Conservation (phyloP, 2,113 vertebrate genomes). For the Ivindomyrus marchei region DNA sequence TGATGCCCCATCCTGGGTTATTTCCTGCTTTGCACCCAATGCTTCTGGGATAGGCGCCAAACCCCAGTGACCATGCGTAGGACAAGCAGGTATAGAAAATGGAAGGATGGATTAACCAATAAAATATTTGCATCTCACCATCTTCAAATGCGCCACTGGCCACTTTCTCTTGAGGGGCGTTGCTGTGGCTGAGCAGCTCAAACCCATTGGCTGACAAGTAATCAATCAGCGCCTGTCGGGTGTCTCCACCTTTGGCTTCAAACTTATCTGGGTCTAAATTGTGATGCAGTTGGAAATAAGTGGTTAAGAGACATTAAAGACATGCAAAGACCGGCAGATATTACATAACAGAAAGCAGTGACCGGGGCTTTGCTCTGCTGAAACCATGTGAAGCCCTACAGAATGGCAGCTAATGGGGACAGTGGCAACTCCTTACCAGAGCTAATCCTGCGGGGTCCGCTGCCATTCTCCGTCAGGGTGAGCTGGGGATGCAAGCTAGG, state of each 20-base stretch:
- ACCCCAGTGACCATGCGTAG: not conserved
- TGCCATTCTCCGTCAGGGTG: conserved; percentile 57
- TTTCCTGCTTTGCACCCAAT: not conserved
- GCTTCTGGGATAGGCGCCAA: not conserved
- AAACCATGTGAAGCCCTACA: not conserved
- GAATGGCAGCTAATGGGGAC: not conserved
- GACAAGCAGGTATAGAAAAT: not conserved
- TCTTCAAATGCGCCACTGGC: conserved; percentile 56
- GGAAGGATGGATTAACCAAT: not conserved
- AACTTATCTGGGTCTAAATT: conserved; percentile 49
- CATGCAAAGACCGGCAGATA: not conserved
- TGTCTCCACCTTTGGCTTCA: conserved; percentile 45
- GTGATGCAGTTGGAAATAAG: conserved; percentile 24
- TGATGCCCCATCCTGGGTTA: not conserved
- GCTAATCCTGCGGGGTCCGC: conserved; percentile 40
- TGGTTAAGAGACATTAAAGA: not conserved
- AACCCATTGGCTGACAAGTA: conserved; percentile 59
- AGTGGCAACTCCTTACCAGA: conserved; percentile 40
- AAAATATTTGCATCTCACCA: conserved; percentile 43
- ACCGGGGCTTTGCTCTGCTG: not conserved
- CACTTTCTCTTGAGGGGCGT: conserved; percentile 49
- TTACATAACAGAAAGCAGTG: not conserved
- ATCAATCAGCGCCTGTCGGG: conserved; percentile 51
- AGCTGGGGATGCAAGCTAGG: conserved; percentile 40
- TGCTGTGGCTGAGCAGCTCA: conserved; percentile 54